Evolutionary conservation across 2,888 invertebrate genomes (phyloP).

Genomic region (Margaritifera margaritifera): DNA sequence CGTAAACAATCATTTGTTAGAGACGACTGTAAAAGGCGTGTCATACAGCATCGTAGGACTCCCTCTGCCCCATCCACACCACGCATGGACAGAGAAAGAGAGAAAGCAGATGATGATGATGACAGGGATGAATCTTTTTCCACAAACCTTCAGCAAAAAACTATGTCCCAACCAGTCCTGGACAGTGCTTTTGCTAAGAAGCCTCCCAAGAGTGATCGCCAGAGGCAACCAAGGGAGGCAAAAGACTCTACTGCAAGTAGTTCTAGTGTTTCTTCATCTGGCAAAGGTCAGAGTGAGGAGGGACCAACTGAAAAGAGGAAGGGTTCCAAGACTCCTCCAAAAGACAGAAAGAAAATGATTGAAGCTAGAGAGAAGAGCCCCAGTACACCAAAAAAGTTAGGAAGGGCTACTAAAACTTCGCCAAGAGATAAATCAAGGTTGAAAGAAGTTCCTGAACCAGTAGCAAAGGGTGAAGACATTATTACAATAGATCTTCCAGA

Average conservation of each 20-base stretch:
- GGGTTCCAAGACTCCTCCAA: slow-evolving; percentile 50
- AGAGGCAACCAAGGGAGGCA: slow-evolving; percentile 8
- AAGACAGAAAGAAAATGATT: slow-evolving; percentile 49
- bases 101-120: slow-evolving; percentile 16
- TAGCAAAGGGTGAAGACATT: slow-evolving; percentile 11
- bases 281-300: slow-evolving; percentile 38
- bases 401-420: slow-evolving; percentile 3
- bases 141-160: slow-evolving; percentile 27
- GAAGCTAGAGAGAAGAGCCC: slow-evolving; percentile 30
- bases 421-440: slow-evolving; percentile 20
- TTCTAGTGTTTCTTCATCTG: slow-evolving; percentile 17
- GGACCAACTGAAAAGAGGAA: slow-evolving; percentile 44
- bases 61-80: slow-evolving; percentile 63
- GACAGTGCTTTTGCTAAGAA: slow-evolving; percentile 33
- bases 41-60: slow-evolving; percentile 55
- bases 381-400: slow-evolving; percentile 9
- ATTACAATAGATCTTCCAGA: slow-evolving; percentile 45
- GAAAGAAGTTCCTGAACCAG: slow-evolving; percentile 30
- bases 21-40: slow-evolving; percentile 57
- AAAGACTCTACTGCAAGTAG: slow-evolving; percentile 25
- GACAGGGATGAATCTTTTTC: slow-evolving; percentile 6
- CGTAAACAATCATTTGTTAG: slow-evolving; percentile 58
- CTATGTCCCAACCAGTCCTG: slow-evolving; percentile 40
- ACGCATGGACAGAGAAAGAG: slow-evolving; percentile 35
- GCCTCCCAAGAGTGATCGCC: slow-evolving; percentile 25